A percentile compares a stretch with the other conserved stretches of the same genome.
phyloP scores from a whole-genome alignment of 2,113 vertebrate genomes.

The Cheirogaleus medius region DNA sequence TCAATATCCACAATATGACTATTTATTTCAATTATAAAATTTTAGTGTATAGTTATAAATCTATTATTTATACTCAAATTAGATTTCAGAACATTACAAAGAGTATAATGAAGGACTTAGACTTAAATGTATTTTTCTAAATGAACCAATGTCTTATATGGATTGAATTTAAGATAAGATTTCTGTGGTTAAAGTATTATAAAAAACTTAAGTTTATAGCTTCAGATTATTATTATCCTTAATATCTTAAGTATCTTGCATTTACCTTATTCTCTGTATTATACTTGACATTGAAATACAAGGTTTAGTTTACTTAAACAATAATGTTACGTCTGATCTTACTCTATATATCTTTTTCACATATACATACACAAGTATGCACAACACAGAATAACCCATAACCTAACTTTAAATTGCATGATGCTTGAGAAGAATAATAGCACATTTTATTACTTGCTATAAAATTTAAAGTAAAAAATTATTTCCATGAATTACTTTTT shows the following conservation, averaged over 20 bases:
- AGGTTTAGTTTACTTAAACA: not conserved
- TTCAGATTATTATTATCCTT: slow-evolving; percentile 52
- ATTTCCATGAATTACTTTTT: not conserved
- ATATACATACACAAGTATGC: not conserved
- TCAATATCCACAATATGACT: not conserved
- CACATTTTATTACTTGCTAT: not conserved
- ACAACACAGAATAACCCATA: not conserved
- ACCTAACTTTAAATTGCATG: not conserved
- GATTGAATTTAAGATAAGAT: slow-evolving; percentile 48
- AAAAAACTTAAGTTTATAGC: slow-evolving; percentile 54
- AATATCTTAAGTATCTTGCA: slow-evolving; percentile 6
- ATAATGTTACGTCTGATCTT: too few relatives aligned
- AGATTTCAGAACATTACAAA: slow-evolving; percentile 73
- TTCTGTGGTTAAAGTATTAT: slow-evolving; percentile 66
- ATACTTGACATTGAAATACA: not conserved
- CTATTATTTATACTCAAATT: slow-evolving; percentile 69
- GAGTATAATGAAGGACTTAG: slow-evolving; percentile 68
- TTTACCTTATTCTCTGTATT: not conserved
- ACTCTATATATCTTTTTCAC: not conserved
- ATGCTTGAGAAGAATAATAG: not conserved
- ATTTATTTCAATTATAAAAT: slow-evolving; percentile 56
- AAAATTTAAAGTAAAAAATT: not conserved
- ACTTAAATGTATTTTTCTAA: slow-evolving; percentile 73
- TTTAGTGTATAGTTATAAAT: slow-evolving; percentile 68
- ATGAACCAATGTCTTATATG: slow-evolving; percentile 40